Percentiles rank a stretch among this genome's conserved stretches.
phyloP scores from a whole-genome alignment of 2,888 invertebrate species.

The Cloeon dipterum region DNA sequence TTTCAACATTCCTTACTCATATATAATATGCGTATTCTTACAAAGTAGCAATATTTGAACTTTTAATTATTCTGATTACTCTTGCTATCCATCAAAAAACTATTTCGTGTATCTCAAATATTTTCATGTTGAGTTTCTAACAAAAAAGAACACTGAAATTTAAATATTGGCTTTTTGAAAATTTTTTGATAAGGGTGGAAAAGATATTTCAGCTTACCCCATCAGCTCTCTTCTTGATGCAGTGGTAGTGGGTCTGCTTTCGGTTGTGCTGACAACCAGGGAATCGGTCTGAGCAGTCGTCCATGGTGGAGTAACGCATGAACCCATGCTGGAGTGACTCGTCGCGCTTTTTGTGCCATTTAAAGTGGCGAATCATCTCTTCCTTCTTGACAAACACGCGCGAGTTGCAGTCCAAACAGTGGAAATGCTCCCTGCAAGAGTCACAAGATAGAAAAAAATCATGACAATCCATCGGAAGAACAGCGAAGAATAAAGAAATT shows the following conservation, averaged over 20 bases:
- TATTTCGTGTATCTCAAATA: no score
- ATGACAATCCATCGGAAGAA: no score
- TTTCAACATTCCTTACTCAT: no score
- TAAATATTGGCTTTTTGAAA: no score
- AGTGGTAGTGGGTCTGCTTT: constrained; percentile 92
- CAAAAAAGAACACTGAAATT: no score
- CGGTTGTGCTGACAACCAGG: constrained; percentile 74
- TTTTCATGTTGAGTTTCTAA: no score
- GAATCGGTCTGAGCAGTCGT: constrained; percentile 79
- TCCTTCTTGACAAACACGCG: constrained; percentile 94
- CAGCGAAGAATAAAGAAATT: no score
- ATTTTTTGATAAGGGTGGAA: no score
- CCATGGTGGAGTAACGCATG: constrained; percentile 80
- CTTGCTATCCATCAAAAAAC: no score
- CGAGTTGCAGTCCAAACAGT: constrained; percentile 58
- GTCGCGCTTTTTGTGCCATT: constrained; percentile 97
- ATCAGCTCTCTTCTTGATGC: constrained; percentile 44
- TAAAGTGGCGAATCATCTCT: constrained; percentile 95
- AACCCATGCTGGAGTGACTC: constrained; percentile 91
- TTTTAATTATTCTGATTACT: neutral
- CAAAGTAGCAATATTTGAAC: no score
- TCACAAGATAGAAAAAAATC: neutral
- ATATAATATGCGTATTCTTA: no score
- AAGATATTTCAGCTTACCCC: no score
- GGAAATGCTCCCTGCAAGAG: constrained; percentile 81